Evolutionary conservation across 2,888 invertebrate species (phyloP).

Genomic region (Clistopyga incitator): DNA sequence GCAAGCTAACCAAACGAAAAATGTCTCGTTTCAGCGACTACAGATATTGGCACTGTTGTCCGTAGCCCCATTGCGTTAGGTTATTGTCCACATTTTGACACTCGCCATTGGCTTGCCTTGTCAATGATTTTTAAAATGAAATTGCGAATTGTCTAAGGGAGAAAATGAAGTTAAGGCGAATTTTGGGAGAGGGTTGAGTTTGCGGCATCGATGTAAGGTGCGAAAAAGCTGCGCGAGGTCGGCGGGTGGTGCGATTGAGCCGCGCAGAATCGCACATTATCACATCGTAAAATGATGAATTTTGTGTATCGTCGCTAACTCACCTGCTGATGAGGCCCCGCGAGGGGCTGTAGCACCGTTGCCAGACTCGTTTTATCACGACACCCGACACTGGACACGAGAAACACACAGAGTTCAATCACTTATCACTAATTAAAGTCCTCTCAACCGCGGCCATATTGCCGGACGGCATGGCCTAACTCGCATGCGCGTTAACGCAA

Average conservation of each 20-base stretch:
- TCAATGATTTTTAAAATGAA: background rate
- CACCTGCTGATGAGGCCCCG: constrained; percentile 72
- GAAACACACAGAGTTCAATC: constrained; percentile 73
- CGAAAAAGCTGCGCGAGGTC: constrained; percentile 50
- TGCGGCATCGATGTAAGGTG: constrained; percentile 31
- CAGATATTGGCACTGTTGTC: background rate
- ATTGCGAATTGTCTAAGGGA: background rate
- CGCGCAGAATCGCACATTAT: constrained; percentile 62
- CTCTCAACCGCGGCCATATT: constrained; percentile 78
- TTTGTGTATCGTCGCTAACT: constrained; percentile 59
- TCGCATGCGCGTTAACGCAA: constrained; percentile 45
- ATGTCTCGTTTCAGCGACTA: background rate
- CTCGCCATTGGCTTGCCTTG: background rate
- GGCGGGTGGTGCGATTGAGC: constrained; percentile 38
- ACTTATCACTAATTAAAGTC: constrained; percentile 79
- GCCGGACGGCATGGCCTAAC: constrained; percentile 71
- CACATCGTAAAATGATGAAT: constrained; percentile 42
- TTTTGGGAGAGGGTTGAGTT: constrained; percentile 22
- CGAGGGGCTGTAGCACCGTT: constrained; percentile 57
- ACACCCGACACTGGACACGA: constrained; percentile 69
- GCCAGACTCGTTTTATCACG: constrained; percentile 63
- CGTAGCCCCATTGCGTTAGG: background rate
- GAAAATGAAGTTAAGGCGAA: background rate
- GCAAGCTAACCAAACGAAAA: background rate
- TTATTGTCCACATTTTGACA: background rate